A percentile compares a stretch with the other conserved stretches of the same genome.
Conservation (phyloP, 2,113 vertebrate genomes). For the Campylomormyrus numenius region DNA sequence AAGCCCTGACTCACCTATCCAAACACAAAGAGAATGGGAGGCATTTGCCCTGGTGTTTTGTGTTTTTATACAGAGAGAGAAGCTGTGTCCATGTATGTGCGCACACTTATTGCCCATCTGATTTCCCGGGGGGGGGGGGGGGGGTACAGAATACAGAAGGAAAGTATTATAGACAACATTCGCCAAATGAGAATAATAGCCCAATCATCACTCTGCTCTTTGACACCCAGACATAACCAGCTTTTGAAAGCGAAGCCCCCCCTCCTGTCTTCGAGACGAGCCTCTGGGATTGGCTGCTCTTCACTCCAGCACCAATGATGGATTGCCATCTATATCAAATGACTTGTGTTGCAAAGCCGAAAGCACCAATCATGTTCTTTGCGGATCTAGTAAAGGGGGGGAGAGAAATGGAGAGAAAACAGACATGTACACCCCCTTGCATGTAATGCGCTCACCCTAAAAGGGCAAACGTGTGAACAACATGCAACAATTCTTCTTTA, state of each 20-base stretch:
- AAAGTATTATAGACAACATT: not conserved
- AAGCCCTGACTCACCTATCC: not conserved
- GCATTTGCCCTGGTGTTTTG: not conserved
- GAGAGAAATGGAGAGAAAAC: not conserved
- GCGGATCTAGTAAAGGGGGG: not conserved
- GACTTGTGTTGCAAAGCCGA: not conserved
- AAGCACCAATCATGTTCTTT: not conserved
- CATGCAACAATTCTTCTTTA: not conserved
- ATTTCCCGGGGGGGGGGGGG: not conserved
- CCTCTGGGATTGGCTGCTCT: not conserved
- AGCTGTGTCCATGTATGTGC: too few relatives aligned
- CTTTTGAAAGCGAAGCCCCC: not conserved
- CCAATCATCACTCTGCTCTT: not conserved
- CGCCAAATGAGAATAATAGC: not conserved
- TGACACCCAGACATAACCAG: not conserved
- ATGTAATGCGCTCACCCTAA: not conserved
- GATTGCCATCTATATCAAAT: not conserved
- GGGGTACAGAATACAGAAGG: not conserved
- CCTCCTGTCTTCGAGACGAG: not conserved
- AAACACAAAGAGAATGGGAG: not conserved
- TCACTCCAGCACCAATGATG: not conserved
- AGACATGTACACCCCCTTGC: not conserved
- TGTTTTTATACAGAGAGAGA: too few relatives aligned
- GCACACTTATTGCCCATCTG: not conserved
- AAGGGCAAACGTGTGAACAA: not conserved